phyloP scores from a whole-genome alignment of 2,797 vertebrate species.

The Enteromius unitaeniatus region DNA sequence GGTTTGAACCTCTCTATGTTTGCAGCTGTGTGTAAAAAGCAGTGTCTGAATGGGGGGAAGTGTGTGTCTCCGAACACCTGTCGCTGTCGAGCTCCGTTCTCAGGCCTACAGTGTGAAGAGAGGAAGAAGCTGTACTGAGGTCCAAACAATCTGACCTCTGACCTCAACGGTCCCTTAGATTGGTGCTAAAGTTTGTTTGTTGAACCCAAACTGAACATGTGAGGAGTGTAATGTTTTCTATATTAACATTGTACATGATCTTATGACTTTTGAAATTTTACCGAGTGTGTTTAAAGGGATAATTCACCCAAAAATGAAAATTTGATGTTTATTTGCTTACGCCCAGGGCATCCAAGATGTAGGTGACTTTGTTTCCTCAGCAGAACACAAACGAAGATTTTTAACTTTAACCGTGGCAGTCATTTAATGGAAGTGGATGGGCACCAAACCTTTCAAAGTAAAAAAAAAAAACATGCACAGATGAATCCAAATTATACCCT shows the following conservation, averaged over 20 bases:
- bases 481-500: too few species aligned
- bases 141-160: background rate
- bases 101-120: slow-evolving; percentile 80
- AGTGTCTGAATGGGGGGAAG: slow-evolving; percentile 85
- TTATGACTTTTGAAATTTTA: slow-evolving; percentile 37
- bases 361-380: too few species aligned
- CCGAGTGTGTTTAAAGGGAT: background rate
- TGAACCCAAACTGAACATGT: background rate
- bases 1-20: background rate
- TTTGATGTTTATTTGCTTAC: too few species aligned
- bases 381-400: too few species aligned
- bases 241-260: slow-evolving; percentile 36
- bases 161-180: slow-evolving; percentile 4
- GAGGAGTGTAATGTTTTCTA: slow-evolving; percentile 17
- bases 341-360: too few species aligned
- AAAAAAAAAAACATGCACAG: too few species aligned
- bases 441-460: too few species aligned
- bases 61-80: slow-evolving; percentile 85
- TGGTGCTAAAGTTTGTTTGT: slow-evolving; percentile 53
- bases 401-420: too few species aligned
- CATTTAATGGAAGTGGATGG: too few species aligned
- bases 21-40: slow-evolving; percentile 79
- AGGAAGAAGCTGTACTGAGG: slow-evolving; percentile 71
- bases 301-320: too few species aligned
- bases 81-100: slow-evolving; percentile 78